These are phyloP conservation scores for Corythucha ciliata DNA, from an alignment of 2,888 invertebrate genomes.

Conservation along the genomic window DNA sequence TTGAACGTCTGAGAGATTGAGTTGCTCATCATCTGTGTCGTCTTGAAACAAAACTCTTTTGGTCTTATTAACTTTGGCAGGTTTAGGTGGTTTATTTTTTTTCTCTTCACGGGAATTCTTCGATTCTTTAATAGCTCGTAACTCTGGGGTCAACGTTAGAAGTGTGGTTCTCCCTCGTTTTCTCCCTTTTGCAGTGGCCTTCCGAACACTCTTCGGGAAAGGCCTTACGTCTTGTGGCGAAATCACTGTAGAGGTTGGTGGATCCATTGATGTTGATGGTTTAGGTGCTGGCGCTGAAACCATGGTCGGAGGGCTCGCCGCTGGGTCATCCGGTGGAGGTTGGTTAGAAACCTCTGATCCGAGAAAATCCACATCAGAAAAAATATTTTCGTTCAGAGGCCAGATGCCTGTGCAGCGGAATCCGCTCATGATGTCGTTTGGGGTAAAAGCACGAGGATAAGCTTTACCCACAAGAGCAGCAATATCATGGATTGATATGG, in stretches of 20 bases:
- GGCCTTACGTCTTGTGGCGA: constrained; percentile 3
- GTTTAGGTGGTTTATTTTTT: background rate
- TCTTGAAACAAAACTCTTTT: background rate
- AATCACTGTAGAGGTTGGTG: background rate
- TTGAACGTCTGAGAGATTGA: constrained; percentile 1
- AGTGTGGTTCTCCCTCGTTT: background rate
- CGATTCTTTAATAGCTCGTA: background rate
- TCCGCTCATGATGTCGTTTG: background rate
- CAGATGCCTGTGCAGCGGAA: background rate
- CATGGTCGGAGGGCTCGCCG: background rate
- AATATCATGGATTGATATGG: too few relatives aligned
- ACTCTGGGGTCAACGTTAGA: background rate
- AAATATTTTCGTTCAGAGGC: constrained; percentile 1
- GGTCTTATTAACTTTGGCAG: background rate
- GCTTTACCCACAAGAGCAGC: too few relatives aligned
- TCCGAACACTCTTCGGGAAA: background rate
- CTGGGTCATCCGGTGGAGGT: background rate
- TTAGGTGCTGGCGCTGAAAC: background rate
- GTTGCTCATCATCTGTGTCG: background rate
- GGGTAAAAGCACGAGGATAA: too few relatives aligned
- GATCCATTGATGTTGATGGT: background rate
- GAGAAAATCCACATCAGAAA: background rate
- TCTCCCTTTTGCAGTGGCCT: background rate
- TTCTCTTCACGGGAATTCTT: background rate
- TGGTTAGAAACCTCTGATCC: background rate